Conservation (phyloP, 2,797 vertebrate genomes). For the Gobio occitaniae region DNA sequence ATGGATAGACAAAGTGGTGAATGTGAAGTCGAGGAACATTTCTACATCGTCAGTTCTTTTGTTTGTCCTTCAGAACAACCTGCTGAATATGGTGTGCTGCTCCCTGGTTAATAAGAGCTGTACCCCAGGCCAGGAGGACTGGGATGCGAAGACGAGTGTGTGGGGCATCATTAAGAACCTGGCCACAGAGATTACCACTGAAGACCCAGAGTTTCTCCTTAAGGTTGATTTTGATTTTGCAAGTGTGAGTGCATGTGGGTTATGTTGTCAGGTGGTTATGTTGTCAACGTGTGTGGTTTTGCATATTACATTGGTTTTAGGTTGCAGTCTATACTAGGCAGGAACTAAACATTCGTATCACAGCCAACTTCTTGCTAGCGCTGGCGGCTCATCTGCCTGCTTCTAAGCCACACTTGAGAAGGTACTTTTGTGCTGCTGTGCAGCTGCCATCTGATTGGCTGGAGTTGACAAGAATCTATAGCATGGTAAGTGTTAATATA, state of each 20-base stretch:
- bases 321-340: conserved; percentile 88
- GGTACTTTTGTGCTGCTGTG: conserved; percentile 85
- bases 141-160: conserved; percentile 62
- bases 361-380: conserved; percentile 86
- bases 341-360: conserved; percentile 85
- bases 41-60: not conserved
- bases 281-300: not conserved
- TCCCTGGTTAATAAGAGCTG: conserved; percentile 76
- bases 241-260: not conserved
- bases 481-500: conserved; percentile 64
- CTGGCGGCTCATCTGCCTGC: conserved; percentile 78
- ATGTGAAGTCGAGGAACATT: not conserved
- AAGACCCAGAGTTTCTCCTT: conserved; percentile 87
- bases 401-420: conserved; percentile 82
- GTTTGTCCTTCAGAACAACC: conserved; percentile 69
- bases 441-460: conserved; percentile 92
- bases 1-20: not conserved
- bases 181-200: conserved; percentile 73
- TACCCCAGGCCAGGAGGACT: conserved; percentile 65
- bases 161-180: conserved; percentile 73
- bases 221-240: conserved; percentile 76
- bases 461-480: conserved; percentile 83
- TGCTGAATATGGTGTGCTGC: conserved; percentile 83
- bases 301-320: conserved; percentile 65
- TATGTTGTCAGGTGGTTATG: not conserved